Evolutionary conservation across 2,888 invertebrate species (phyloP).

Genomic region (Agrenia bidenticulata): DNA sequence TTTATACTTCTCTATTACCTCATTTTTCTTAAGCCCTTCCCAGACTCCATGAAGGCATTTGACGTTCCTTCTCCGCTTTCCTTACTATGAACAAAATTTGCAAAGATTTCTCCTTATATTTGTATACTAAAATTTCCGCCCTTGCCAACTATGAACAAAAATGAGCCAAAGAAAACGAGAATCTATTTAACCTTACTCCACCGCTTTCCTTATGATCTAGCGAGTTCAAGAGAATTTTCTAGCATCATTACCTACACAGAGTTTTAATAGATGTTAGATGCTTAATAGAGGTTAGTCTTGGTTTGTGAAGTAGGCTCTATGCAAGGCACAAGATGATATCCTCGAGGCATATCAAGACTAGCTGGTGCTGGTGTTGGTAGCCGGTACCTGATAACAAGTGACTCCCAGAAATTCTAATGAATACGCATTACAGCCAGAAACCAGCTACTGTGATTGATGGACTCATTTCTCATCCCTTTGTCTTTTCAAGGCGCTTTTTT

Average conservation of each 20-base stretch:
- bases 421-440: not conserved
- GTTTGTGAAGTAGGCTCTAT: too few relatives aligned
- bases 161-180: too few relatives aligned
- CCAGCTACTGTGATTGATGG: constrained; percentile 37
- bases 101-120: not conserved
- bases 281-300: too few relatives aligned
- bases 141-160: too few relatives aligned
- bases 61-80: not conserved
- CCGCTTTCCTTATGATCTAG: too few relatives aligned
- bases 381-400: not conserved
- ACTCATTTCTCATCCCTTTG: constrained; percentile 33
- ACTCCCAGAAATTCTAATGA: constrained; percentile 10
- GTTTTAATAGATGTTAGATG: too few relatives aligned
- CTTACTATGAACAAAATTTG: not conserved
- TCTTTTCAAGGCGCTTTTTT: constrained; percentile 26
- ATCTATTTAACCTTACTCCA: too few relatives aligned
- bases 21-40: constrained; percentile 6
- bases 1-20: constrained; percentile 12
- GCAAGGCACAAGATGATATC: not conserved
- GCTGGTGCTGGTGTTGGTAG: not conserved
- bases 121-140: too few relatives aligned
- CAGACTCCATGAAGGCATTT: not conserved
- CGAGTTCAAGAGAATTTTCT: too few relatives aligned
- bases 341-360: not conserved
- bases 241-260: too few relatives aligned